Evolutionary conservation across 2,888 invertebrate genomes (phyloP), one percentile per base, ranked within the genome.

Genomic region (Oscheius sp.): DNA sequence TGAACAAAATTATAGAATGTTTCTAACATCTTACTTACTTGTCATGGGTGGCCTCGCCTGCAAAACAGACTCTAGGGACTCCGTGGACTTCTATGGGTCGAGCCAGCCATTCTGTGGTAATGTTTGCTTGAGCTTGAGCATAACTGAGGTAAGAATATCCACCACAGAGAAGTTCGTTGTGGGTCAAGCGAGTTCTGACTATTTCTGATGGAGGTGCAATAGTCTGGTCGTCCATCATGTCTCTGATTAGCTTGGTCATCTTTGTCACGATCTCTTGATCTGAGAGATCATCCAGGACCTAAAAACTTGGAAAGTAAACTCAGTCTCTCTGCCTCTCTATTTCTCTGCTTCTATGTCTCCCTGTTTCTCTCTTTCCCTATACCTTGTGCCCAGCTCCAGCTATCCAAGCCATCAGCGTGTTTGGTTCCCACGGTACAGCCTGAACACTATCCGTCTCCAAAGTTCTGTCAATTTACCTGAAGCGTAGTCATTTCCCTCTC

Each of bases 41-140:
- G 73, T 82, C 79, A 75, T 87, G 87, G 1, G 87, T 87, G 5
- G 86, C 87, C 70, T 87, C 87, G 73, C 87, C 87, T 9, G 87
- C 87, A 73, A 87, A 87, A 33, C 85, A 70, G 55, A 87, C 68
- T 51, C 82, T 74, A 10, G 81, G 80, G 59, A 74, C 62, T 10
- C 79, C 74, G 29, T 80, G 76, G 0, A 70, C 55, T 65, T 79
- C 80, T 9, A 87, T 78, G 5, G 87, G 87, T 10, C 81, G 76
- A 2, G 84, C 79, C 50, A 87, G 70, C 62, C 76, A 75, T 2
- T 74, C 74, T 2, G 74, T 74, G 11, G 48, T 32, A 32, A 74
- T 42, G 4, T 66, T 70, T 9, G 70, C 70, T 35, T 70, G 51
- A 0, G 85, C 84, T 70, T 84, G 84, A 10, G 79, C 82, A 70